These are phyloP conservation scores for Oncorhynchus keta DNA, from an alignment of 2,113 vertebrate species.

Conservation along the genomic window DNA sequence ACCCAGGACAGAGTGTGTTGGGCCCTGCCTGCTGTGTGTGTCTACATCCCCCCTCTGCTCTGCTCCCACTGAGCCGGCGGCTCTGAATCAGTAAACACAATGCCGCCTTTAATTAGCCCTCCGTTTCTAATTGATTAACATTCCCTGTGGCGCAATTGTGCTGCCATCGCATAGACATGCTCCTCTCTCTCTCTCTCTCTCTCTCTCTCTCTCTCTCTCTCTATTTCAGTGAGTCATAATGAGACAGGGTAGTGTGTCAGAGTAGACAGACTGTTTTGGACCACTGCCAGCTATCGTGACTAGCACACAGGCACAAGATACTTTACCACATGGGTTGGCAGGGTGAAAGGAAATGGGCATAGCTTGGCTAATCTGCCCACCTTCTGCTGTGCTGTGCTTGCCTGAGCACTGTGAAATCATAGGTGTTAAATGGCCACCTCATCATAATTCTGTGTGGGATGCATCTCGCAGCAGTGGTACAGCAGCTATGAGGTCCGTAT, in stretches of 20 bases:
- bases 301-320: neutral
- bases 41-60: conserved; percentile 9
- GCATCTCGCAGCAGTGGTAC: conserved; percentile 18
- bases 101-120: conserved; percentile 63
- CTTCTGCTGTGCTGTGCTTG: neutral
- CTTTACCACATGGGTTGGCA: neutral
- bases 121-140: conserved; percentile 67
- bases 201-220: neutral
- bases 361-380: neutral
- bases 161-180: conserved; percentile 55
- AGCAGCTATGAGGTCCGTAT: neutral
- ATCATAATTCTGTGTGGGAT: conserved; percentile 29
- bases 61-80: neutral
- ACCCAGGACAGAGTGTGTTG: neutral
- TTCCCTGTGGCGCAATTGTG: conserved; percentile 63
- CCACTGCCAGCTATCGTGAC: too few relatives aligned
- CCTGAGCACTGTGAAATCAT: conserved; percentile 8
- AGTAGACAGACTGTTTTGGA: too few relatives aligned
- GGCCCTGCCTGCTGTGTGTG: neutral
- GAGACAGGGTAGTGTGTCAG: too few relatives aligned
- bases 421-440: conserved; percentile 37
- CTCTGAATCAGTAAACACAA: conserved; percentile 65
- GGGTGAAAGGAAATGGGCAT: neutral
- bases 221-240: too few relatives aligned
- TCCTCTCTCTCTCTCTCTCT: neutral